Percentiles rank a stretch among this genome's conserved stretches.
These are phyloP conservation scores for Gnatocerus cornutus DNA, from an alignment of 2,888 invertebrate species.

Conservation along the genomic window DNA sequence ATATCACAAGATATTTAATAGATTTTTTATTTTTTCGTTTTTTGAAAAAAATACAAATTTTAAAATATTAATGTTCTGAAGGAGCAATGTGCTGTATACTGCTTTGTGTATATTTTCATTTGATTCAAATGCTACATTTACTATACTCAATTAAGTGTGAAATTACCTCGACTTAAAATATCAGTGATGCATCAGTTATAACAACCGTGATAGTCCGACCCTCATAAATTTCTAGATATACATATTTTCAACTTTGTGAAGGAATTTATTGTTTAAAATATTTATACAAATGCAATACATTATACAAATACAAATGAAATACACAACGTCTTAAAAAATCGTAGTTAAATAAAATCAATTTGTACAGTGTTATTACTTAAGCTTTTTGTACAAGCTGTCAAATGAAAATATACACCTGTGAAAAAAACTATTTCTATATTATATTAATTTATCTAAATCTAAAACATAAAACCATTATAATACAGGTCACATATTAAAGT, in stretches of 20 bases:
- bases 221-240: not conserved
- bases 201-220: not conserved
- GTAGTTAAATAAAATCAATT: slow-evolving; percentile 31
- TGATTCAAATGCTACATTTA: slow-evolving; percentile 24
- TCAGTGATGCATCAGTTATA: not conserved
- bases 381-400: slow-evolving; percentile 45
- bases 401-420: slow-evolving; percentile 65
- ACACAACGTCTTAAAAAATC: slow-evolving; percentile 16
- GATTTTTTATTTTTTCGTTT: slow-evolving; percentile 49
- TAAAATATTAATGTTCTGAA: slow-evolving; percentile 44
- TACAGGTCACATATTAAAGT: slow-evolving; percentile 70
- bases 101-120: slow-evolving; percentile 55
- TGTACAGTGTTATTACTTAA: slow-evolving; percentile 34
- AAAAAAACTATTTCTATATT: slow-evolving; percentile 67
- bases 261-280: slow-evolving; percentile 28
- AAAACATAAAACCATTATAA: slow-evolving; percentile 72
- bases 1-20: slow-evolving; percentile 63
- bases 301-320: slow-evolving; percentile 2
- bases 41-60: slow-evolving; percentile 48
- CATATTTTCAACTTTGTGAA: slow-evolving; percentile 3
- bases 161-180: not conserved
- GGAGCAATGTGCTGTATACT: slow-evolving; percentile 50
- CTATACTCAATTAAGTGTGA: not conserved
- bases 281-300: slow-evolving; percentile 30
- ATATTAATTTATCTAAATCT: slow-evolving; percentile 70